phyloP scores from a whole-genome alignment of 1,140 invertebrate species.

The Aphidius gifuensis region DNA sequence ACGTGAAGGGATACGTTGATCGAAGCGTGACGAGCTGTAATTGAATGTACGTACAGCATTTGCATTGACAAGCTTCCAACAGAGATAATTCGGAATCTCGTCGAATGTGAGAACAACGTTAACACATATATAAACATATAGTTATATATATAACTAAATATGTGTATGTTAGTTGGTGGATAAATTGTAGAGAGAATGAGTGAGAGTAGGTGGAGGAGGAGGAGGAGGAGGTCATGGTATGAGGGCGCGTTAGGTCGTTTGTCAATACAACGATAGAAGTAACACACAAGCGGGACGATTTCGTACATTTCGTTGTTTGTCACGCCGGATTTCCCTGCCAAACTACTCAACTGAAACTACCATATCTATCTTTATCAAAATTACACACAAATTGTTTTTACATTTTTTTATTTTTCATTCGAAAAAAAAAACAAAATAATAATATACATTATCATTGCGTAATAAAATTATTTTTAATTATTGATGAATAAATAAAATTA shows the following conservation, averaged over 20 bases:
- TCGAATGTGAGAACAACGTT: constrained; percentile 40
- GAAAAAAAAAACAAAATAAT: no score
- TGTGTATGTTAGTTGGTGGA: no score
- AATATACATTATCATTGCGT: no score
- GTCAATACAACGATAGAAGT: constrained; percentile 49
- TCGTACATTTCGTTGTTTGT: constrained; percentile 17
- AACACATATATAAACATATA: no score
- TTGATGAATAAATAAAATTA: no score
- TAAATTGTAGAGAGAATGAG: constrained; percentile 22
- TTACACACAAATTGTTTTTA: no score
- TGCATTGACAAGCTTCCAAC: constrained; percentile 55
- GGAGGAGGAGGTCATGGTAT: constrained; percentile 28
- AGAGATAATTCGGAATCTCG: constrained; percentile 56
- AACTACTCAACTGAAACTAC: not conserved
- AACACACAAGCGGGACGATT: constrained; percentile 12
- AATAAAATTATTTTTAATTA: no score
- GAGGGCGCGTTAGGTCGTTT: constrained; percentile 49
- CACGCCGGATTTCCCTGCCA: constrained; percentile 19
- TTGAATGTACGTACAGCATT: constrained; percentile 55
- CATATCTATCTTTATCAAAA: no score
- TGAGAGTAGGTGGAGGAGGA: not conserved
- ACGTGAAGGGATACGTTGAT: constrained; percentile 37
- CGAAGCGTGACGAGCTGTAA: constrained; percentile 54
- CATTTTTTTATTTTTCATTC: no score
- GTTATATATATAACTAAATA: no score